Evolutionary conservation across 2,113 vertebrate genomes (phyloP).

Genomic region (Scalopus aquaticus): DNA sequence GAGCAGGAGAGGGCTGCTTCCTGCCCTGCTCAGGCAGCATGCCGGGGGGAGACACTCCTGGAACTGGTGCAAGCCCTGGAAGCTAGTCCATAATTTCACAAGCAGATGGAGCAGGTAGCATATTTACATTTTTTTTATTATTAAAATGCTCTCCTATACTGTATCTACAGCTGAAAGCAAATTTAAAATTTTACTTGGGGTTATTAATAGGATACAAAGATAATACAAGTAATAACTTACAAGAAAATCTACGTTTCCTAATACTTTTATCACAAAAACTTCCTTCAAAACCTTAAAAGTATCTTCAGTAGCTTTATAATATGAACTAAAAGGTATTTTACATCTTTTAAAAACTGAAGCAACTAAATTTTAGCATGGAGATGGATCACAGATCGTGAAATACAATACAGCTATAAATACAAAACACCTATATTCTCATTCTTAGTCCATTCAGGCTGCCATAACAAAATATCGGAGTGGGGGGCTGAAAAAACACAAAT

Average conservation of each 20-base stretch:
- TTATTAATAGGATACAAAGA: conserved; percentile 80
- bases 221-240: conserved; percentile 61
- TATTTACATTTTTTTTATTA: conserved; percentile 70
- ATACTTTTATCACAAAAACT: conserved; percentile 72
- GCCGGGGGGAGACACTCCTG: conserved; percentile 35
- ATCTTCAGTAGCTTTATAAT: conserved; percentile 54
- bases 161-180: conserved; percentile 80
- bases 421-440: background rate
- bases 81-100: conserved; percentile 70
- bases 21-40: too few relatives aligned
- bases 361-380: background rate
- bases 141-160: conserved; percentile 78
- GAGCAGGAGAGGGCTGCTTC: background rate
- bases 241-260: conserved; percentile 80
- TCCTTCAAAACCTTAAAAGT: conserved; percentile 64
- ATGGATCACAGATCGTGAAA: background rate
- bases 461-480: background rate
- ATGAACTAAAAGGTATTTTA: background rate
- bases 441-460: background rate
- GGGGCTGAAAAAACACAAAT: background rate
- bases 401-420: background rate
- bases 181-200: conserved; percentile 79
- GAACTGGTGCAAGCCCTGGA: conserved; percentile 69
- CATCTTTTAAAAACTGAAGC: background rate
- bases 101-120: conserved; percentile 67